These are phyloP conservation scores for Leptinotarsa peninsularis DNA, from an alignment of 2,888 invertebrate species.

Conservation along the genomic window DNA sequence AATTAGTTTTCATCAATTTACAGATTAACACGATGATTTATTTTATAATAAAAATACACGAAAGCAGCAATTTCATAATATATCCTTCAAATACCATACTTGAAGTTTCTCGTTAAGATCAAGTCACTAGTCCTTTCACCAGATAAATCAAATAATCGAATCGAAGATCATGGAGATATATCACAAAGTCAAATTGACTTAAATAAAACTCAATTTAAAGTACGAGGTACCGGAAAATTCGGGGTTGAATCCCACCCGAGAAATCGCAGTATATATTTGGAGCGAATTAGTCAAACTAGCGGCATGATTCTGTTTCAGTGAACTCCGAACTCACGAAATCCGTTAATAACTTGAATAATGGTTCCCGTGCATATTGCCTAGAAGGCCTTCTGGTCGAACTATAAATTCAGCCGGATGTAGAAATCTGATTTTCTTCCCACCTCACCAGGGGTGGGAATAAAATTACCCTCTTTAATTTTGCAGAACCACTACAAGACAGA, in stretches of 20 bases:
- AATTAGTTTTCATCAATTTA: too few species aligned
- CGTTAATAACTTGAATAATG: slow-evolving; percentile 30
- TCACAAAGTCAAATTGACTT: slow-evolving; percentile 40
- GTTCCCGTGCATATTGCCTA: slow-evolving; percentile 20
- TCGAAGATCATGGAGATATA: slow-evolving; percentile 35
- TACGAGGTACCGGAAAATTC: slow-evolving; percentile 23
- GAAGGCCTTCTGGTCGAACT: neutral
- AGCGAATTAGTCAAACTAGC: slow-evolving; percentile 26
- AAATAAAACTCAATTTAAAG: slow-evolving; percentile 31
- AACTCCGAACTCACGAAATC: slow-evolving; percentile 22
- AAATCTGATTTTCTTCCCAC: slow-evolving; percentile 4
- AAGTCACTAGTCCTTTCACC: neutral
- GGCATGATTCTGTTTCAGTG: slow-evolving; percentile 25
- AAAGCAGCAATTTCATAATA: too few species aligned
- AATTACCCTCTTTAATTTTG: too few species aligned
- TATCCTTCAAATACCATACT: neutral
- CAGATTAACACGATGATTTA: too few species aligned
- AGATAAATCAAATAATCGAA: slow-evolving; percentile 8
- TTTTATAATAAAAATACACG: too few species aligned
- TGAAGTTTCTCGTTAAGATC: neutral
- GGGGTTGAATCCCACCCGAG: slow-evolving; percentile 2
- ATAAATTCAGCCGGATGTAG: slow-evolving; percentile 10
- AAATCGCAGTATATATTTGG: slow-evolving; percentile 23
- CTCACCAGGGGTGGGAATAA: neutral
- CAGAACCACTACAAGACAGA: too few species aligned